These are phyloP conservation scores for Periparus ater DNA, from an alignment of 2,797 vertebrate genomes.

Conservation along the genomic window DNA sequence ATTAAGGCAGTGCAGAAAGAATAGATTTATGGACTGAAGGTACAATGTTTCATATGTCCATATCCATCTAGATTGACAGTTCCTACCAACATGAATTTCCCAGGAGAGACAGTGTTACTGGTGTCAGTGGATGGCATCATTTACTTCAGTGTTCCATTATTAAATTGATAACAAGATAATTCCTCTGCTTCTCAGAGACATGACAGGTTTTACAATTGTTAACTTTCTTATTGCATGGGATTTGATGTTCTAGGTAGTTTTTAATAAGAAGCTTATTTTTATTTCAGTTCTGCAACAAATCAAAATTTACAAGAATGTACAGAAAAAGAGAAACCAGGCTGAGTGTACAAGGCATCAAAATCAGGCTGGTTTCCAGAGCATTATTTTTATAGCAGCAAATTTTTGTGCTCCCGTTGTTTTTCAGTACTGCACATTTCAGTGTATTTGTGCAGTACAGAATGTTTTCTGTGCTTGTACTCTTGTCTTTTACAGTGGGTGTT, in stretches of 20 bases:
- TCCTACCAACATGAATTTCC: slow-evolving; percentile 88
- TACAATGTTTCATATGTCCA: slow-evolving; percentile 85
- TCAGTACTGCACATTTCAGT: not conserved
- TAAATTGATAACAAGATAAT: slow-evolving; percentile 92
- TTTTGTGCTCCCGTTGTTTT: not conserved
- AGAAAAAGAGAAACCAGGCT: slow-evolving; percentile 40
- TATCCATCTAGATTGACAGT: slow-evolving; percentile 85
- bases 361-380: not conserved
- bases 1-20: slow-evolving; percentile 73
- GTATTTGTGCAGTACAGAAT: not conserved
- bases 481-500: not conserved
- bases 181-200: slow-evolving; percentile 83
- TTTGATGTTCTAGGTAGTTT: slow-evolving; percentile 78
- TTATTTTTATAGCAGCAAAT: not conserved
- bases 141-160: slow-evolving; percentile 86
- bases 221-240: slow-evolving; percentile 77
- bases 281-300: slow-evolving; percentile 63
- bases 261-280: slow-evolving; percentile 80
- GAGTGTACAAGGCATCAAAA: not conserved
- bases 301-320: slow-evolving; percentile 34
- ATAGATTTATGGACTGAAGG: slow-evolving; percentile 78
- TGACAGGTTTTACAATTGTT: slow-evolving; percentile 82
- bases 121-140: slow-evolving; percentile 84
- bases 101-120: slow-evolving; percentile 85
- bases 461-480: not conserved